A percentile compares a stretch with the other conserved stretches of the same genome.
Evolutionary conservation across 2,888 invertebrate species (phyloP).

Genomic region (Brenthis ino): DNA sequence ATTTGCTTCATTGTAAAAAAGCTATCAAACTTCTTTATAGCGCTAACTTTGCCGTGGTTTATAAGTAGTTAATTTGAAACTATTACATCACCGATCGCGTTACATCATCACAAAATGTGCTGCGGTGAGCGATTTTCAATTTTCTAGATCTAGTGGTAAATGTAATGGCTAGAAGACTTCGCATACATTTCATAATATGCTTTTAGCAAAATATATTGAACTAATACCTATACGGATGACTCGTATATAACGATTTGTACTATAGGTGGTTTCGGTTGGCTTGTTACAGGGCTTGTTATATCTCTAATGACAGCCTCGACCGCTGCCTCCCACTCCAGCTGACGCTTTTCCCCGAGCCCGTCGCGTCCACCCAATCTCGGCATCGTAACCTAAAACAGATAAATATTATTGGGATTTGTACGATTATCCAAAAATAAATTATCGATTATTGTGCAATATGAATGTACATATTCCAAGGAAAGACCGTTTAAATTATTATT

Average conservation of each 20-base stretch:
- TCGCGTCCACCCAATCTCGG: conserved; percentile 82
- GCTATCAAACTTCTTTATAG: conserved; percentile 32
- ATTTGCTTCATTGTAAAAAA: conserved; percentile 32
- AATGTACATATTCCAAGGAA: too few species aligned
- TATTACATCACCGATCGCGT: conserved; percentile 27
- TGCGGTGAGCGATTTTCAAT: conserved; percentile 12
- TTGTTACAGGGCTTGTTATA: conserved; percentile 84
- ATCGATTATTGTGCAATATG: neutral
- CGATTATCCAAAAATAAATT: neutral
- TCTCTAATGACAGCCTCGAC: conserved; percentile 89
- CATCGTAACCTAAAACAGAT: conserved; percentile 86
- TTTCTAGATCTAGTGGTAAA: conserved; percentile 2
- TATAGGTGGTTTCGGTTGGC: conserved; percentile 82
- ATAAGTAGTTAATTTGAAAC: conserved; percentile 28
- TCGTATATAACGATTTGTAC: conserved; percentile 94
- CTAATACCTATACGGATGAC: conserved; percentile 86
- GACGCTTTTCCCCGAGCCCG: conserved; percentile 76
- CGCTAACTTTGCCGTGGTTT: conserved; percentile 26
- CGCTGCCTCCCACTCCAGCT: conserved; percentile 88
- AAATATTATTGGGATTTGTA: conserved; percentile 11
- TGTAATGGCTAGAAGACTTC: conserved; percentile 3
- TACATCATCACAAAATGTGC: conserved; percentile 24
- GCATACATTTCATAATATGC: neutral
- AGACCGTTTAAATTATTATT: too few species aligned
- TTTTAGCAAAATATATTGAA: neutral